Evolutionary conservation across 2,888 invertebrate species (phyloP).

Genomic region (Sphaeridia pumilis): DNA sequence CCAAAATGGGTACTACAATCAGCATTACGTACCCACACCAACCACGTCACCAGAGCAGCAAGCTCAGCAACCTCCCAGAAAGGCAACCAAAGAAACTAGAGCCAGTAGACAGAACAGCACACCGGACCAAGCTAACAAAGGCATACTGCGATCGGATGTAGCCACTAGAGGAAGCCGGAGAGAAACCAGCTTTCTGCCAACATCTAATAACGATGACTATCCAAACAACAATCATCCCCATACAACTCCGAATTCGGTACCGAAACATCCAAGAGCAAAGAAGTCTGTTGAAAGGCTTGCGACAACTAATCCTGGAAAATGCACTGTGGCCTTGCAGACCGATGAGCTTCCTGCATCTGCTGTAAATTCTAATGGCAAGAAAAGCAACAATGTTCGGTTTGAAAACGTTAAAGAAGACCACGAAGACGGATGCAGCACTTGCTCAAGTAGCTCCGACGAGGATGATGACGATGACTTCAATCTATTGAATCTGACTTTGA

Average conservation of each 20-base stretch:
- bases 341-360: not conserved
- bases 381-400: slow-evolving; percentile 7
- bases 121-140: not conserved
- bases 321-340: slow-evolving; percentile 8
- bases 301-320: not conserved
- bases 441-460: slow-evolving; percentile 11
- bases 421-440: slow-evolving; percentile 13
- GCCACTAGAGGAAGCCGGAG: not conserved
- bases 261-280: too few relatives aligned
- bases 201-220: not conserved
- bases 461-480: slow-evolving; percentile 11
- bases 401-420: slow-evolving; percentile 11
- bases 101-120: not conserved
- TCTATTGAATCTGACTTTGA: slow-evolving; percentile 3
- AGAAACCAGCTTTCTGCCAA: slow-evolving; percentile 9
- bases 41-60: not conserved
- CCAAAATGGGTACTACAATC: slow-evolving; percentile 7
- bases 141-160: not conserved
- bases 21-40: not conserved
- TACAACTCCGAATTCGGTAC: not conserved
- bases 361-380: not conserved
- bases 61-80: not conserved
- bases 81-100: not conserved
- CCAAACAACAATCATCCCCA: not conserved
- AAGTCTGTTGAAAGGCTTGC: not conserved